A percentile compares a stretch with the other conserved stretches of the same genome.
Conservation (phyloP, 2,113 vertebrate species). For the Girardinichthys multiradiatus region DNA sequence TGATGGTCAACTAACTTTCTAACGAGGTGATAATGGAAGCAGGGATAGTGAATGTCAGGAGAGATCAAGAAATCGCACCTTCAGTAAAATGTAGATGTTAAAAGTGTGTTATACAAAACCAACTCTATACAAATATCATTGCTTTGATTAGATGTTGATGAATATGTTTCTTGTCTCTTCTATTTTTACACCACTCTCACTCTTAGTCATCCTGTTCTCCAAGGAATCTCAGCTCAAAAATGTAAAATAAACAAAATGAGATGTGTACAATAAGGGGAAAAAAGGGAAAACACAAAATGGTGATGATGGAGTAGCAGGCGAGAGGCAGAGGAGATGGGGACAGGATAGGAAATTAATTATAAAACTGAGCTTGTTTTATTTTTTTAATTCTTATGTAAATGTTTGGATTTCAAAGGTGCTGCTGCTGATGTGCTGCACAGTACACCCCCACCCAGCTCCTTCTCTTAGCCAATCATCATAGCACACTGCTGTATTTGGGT, state of each 20-base stretch:
- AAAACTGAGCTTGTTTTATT: conserved; percentile 22
- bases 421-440: conserved; percentile 64
- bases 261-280: conserved; percentile 5
- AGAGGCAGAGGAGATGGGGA: conserved; percentile 9
- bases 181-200: conserved; percentile 25
- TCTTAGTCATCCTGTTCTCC: conserved; percentile 20
- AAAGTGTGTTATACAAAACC: conserved; percentile 29
- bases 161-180: conserved; percentile 23
- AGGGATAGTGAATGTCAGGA: conserved; percentile 15
- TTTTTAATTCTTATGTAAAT: conserved; percentile 75
- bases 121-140: not conserved
- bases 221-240: conserved; percentile 13
- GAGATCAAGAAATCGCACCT: conserved; percentile 30
- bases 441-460: conserved; percentile 44
- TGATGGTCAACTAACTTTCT: conserved; percentile 31
- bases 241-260: conserved; percentile 14
- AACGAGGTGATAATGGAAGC: conserved; percentile 43
- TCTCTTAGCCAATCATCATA: conserved; percentile 73
- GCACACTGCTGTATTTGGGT: conserved; percentile 79
- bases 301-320: conserved; percentile 21
- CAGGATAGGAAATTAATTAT: not conserved
- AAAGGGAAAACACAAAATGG: conserved; percentile 10
- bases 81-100: conserved; percentile 12
- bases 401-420: conserved; percentile 75
- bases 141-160: conserved; percentile 69